Conservation (phyloP, 2,888 invertebrate genomes). For the Nysson spinosus region DNA sequence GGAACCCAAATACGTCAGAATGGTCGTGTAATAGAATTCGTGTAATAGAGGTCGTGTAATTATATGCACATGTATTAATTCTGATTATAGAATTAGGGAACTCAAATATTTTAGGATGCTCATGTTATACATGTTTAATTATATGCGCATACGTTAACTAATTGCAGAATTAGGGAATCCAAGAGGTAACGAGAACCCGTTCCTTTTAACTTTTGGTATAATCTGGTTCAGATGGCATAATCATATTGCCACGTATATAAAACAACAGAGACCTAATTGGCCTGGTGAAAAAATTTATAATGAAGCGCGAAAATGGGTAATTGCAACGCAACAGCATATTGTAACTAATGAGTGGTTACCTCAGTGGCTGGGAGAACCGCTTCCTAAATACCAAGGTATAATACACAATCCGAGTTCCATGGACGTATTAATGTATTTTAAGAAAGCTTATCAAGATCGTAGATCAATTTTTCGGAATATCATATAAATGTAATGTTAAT, state of each 20-base stretch:
- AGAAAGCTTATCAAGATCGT: conserved; percentile 36
- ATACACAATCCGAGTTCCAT: too few species aligned
- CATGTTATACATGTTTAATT: conserved; percentile 11
- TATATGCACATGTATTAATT: too few species aligned
- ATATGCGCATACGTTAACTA: too few species aligned
- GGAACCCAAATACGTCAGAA: too few species aligned
- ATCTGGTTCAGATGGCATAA: conserved; percentile 81
- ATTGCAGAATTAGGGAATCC: conserved; percentile 79
- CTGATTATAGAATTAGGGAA: conserved; percentile 1
- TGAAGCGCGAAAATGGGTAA: conserved; percentile 80
- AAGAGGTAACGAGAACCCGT: conserved; percentile 80
- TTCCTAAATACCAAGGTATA: conserved; percentile 67
- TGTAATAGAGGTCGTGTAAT: too few species aligned
- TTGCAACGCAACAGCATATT: conserved; percentile 79
- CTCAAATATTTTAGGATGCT: not conserved
- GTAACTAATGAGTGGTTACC: conserved; percentile 79
- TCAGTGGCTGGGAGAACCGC: conserved; percentile 72
- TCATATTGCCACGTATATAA: conserved; percentile 75
- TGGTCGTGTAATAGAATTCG: too few species aligned
- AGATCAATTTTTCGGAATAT: not conserved
- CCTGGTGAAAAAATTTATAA: conserved; percentile 79
- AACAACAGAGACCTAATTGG: conserved; percentile 72
- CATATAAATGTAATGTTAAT: not conserved
- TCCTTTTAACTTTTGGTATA: conserved; percentile 79
- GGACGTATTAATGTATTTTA: conserved; percentile 1